A percentile compares a stretch with the other conserved stretches of the same genome.
Evolutionary conservation across 2,113 vertebrate species (phyloP).

Genomic region (Uropsilus gracilis): DNA sequence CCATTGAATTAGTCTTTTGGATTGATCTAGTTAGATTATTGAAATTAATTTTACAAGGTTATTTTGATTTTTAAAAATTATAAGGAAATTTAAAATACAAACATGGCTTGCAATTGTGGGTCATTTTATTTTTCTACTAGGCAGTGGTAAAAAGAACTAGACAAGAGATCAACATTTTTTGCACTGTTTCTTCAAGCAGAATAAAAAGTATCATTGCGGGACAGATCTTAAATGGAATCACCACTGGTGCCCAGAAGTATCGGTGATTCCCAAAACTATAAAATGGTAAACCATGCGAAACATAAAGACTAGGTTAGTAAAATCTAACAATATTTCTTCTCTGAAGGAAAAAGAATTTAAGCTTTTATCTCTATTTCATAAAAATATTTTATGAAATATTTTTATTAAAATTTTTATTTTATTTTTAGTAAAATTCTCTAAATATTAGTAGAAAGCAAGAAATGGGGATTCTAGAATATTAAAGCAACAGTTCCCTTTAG

Average conservation of each 20-base stretch:
- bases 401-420: too few species aligned
- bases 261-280: not conserved
- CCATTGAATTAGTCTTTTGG: not conserved
- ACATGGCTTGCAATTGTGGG: not conserved
- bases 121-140: not conserved
- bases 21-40: not conserved
- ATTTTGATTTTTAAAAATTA: not conserved
- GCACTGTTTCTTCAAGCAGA: not conserved
- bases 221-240: not conserved
- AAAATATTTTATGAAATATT: too few species aligned
- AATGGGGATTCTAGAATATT: constrained; percentile 17
- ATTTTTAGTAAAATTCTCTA: constrained; percentile 23
- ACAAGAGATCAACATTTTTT: too few species aligned
- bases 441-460: not conserved
- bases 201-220: not conserved
- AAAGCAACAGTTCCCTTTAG: not conserved
- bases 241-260: not conserved
- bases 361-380: not conserved
- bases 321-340: not conserved
- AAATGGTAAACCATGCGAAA: not conserved
- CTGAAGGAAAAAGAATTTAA: constrained; percentile 36
- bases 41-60: not conserved
- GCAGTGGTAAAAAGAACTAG: not conserved
- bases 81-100: not conserved
- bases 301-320: not conserved